Evolutionary conservation across 2,113 vertebrate genomes (phyloP).

Genomic region (Aramus guarauna): DNA sequence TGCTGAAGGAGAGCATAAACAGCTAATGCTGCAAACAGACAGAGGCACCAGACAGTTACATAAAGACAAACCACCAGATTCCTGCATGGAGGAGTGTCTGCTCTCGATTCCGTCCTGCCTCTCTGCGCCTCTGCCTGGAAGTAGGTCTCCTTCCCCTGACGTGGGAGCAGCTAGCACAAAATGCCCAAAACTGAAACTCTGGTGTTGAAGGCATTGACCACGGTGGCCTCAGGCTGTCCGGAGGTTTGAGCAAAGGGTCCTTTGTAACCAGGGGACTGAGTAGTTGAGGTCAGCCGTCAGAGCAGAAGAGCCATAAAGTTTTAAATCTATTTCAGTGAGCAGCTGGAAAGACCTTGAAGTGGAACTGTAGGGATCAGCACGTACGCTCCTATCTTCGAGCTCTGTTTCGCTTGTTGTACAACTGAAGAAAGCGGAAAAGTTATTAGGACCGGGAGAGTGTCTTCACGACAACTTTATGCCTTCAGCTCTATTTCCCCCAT

Average conservation of each 20-base stretch:
- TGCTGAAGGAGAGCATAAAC: neutral
- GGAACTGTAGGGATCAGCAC: neutral
- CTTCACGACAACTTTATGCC: neutral
- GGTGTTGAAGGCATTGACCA: neutral
- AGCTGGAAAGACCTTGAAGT: neutral
- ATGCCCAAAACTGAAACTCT: accelerated
- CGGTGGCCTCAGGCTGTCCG: neutral
- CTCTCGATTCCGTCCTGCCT: neutral
- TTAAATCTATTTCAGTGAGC: neutral
- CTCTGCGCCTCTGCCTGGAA: neutral
- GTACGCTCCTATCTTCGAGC: neutral
- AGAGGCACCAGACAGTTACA: conserved; percentile 41
- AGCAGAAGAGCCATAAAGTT: neutral
- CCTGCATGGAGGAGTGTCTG: conserved; percentile 17
- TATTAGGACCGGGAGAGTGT: accelerated
- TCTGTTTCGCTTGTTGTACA: neutral
- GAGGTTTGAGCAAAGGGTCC: neutral
- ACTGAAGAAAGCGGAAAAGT: neutral
- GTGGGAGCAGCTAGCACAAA: neutral
- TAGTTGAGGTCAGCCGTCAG: neutral
- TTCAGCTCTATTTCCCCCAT: neutral
- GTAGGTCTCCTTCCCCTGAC: neutral
- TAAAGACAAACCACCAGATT: conserved; percentile 27
- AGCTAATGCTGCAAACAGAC: conserved; percentile 5
- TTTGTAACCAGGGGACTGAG: neutral